phyloP scores from a whole-genome alignment of 1,140 invertebrate genomes.

The Panagrolaimus sp. region DNA sequence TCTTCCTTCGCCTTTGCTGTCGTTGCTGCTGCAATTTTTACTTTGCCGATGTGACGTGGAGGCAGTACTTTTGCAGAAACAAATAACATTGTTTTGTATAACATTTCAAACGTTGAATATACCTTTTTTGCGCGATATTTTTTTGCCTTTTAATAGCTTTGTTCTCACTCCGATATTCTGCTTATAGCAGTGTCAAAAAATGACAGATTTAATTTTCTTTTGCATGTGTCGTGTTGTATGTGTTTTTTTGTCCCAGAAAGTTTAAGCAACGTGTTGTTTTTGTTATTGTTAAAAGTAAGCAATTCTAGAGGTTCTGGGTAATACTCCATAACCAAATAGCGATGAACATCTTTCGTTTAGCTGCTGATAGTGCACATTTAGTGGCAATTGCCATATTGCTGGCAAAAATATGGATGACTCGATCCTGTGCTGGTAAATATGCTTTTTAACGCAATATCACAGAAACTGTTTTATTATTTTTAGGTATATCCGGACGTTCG shows the following conservation, averaged over 20 bases:
- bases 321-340: slow-evolving; percentile 20
- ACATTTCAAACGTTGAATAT: no score
- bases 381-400: slow-evolving; percentile 88
- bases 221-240: slow-evolving; percentile 5
- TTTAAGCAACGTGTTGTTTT: background rate
- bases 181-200: no score
- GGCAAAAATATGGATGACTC: slow-evolving; percentile 95
- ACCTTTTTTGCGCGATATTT: no score
- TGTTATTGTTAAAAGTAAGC: background rate
- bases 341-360: slow-evolving; percentile 93
- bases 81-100: no score
- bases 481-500: slow-evolving; percentile 95
- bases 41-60: no score
- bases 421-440: slow-evolving; percentile 86
- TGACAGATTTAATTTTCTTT: background rate
- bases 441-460: background rate
- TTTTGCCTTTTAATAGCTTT: no score
- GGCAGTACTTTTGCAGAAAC: no score
- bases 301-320: slow-evolving; percentile 18
- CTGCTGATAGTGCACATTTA: slow-evolving; percentile 91
- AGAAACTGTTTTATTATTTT: slow-evolving; percentile 46
- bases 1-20: no score
- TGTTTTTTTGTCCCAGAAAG: slow-evolving; percentile 6
- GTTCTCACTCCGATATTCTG: no score
- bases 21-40: no score